Evolutionary conservation across 1,140 invertebrate genomes (phyloP), one percentile per base, ranked within the genome.

Genomic region (Zophobas atratus): DNA sequence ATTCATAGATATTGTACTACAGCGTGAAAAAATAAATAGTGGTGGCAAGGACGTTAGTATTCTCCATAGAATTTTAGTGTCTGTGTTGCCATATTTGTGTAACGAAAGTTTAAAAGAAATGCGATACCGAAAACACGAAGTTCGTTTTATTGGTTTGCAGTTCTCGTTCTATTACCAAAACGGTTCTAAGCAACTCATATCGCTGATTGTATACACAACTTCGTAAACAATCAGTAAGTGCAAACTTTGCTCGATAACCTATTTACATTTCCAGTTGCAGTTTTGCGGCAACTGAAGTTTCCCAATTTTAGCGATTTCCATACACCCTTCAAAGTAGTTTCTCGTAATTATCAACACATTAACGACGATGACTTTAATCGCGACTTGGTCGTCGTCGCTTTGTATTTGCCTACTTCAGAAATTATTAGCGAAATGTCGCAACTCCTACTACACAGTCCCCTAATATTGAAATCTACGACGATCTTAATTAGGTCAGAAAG

Each of bases 401-500:
- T 51, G 49, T 2, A 20, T 51, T 51, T 8, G 43, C 6, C 2
- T 4, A 51, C 2, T 6, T 20, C 6, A 51, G 6, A n/a, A 51
- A 2, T 51, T 20, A 51, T 2, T 20, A n/a, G n/a, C 6, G 43
- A 46, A 3, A 57, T 38, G 36, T 60, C 33, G 1, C 35, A 36
- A 36, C 3, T 36, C 34, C 32, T 57, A 20, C 20, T 46, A 8
- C 3, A 8, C 3, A 8, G 43, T 53, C 35, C 57, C 20, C 20
- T 20, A 43, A 67, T 43, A 67, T 67, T 67, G 43, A 67, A 67
- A 43, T 41, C 39, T 67, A 1, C 60, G 43, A 6, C 38, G 60
- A 67, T 67, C 60, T 46, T 67, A 67, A 67, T 67, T 67, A 32
- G 60, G 60, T 43, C 60, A 67, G 60, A 67, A 67, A 67, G 60